Base-by-base conservation (phyloP, 2,797 vertebrate genomes). In the Apogon hyalosoma region DNA sequence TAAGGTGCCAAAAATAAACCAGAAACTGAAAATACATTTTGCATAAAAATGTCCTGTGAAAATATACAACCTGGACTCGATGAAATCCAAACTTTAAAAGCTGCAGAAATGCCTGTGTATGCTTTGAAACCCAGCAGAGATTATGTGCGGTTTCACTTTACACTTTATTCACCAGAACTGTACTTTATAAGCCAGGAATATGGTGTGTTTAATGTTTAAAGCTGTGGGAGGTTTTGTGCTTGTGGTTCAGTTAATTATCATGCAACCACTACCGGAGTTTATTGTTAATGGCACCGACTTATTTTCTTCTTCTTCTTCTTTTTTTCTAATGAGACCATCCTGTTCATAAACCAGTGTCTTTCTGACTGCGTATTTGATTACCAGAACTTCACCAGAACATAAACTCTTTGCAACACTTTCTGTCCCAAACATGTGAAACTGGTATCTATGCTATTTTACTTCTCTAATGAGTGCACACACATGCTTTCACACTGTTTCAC, bases 121-220 rank as follows among this genome's bases (percentile, higher is more conserved):
- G 52, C 45, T 42, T 59, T 54, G 24, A 68, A 76, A 36, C 50
- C 7, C 15, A 40, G 38, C 40, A 39, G 45, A 52, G 58, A 50
- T 67, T 51, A 21, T 59, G 51, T 79, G 67, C 12, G 65, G 73
- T 69, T 78, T 68, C 45, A 0, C 49, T 41, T 41, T 65, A 63
- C 58, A 66, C 43, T 68, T 79, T 71, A 57, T 82, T 52, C 54
- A 66, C 69, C 55, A 63, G 33, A 62, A 55, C 56, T 50, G 19
- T 33, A 41, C 60, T 71, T 69, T 57, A 57, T 19, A 61, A 70
- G 67, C 53, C 28, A 61, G 28, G 63, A 45, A 49, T 40, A 39
- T 6, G 39, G 74, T 79, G 72, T 73, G 68, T 69, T 78, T 70
- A 74, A 73, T 64, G 77, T 82, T 79, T 67, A 64, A 73, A 82